Base-by-base conservation (phyloP, 53 echinoderm and acorn worm genomes). In the Pentamera pediparva region DNA sequence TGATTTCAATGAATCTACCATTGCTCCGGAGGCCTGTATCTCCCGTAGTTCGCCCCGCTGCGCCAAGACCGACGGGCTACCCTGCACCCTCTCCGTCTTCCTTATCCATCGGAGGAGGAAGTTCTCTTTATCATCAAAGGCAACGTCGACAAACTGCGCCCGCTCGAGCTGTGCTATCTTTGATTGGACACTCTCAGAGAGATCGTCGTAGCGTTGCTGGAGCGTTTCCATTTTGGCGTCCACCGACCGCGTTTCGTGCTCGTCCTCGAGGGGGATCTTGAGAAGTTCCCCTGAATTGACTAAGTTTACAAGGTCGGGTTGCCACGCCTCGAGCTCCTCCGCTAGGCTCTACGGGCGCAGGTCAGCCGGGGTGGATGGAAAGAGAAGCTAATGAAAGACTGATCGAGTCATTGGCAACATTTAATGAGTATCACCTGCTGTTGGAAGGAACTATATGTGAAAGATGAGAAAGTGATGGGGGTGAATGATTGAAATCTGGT, bases 71-170 rank as follows among this genome's bases (percentile, higher is more conserved):
- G 80, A 69, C 15, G 81, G 80, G 48, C 78, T 51, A n/a, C 72
- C 75, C 36, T 90, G 76, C 29, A 65, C 82, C 39, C 90, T 39
- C 74, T 95, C 90, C 35, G 82, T 90, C 43, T 83, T 85, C 24
- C 84, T 87, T 65, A 95, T 48, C 96, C 90, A 95, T 31, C 82
- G 84, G 48, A 91, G 76, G 63, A 95, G 83, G 65, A 71, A 62
- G 0, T 60, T 78, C 58, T 95, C 96, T 31, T 53, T 65, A 25
- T 84, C 82, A 22, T 82, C 90, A 57, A 95, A 95, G 24, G 79
- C 79, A 73, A 69, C 65, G 40, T 79, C 79, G 10, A 71, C 88
- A 18, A 84, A 82, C 85, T 85, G 32, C 60, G 96, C 91, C 0
- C 61, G 82, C 21, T 84, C 62, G 54, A 95, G 86, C 35, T 80